phyloP scores from a whole-genome alignment of 2,113 vertebrate genomes.

The Odontophorus gujanensis region DNA sequence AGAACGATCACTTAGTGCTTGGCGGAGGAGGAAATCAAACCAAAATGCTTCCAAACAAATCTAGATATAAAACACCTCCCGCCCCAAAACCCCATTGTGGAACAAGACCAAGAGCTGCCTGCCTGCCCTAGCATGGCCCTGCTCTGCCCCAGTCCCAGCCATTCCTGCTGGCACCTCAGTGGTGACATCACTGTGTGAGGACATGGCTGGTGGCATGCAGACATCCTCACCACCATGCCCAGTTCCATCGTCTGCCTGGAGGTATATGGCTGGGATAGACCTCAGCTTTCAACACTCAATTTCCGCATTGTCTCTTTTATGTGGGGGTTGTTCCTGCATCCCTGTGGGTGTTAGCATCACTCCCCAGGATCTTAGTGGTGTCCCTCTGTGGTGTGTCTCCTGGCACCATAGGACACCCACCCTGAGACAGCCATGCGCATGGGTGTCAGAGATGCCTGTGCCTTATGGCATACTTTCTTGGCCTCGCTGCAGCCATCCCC shows the following conservation, averaged over 20 bases:
- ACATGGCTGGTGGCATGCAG: fast-evolving
- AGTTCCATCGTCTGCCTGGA: neutral
- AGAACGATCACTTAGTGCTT: conserved; percentile 65
- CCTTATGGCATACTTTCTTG: fast-evolving
- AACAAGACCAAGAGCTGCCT: conserved; percentile 49
- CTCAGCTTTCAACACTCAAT: fast-evolving
- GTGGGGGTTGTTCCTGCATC: fast-evolving
- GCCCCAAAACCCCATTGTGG: conserved; percentile 22
- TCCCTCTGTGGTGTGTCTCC: fast-evolving
- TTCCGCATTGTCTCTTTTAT: neutral
- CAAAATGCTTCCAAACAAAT: conserved; percentile 54
- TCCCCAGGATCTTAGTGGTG: neutral
- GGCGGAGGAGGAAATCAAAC: conserved; percentile 67
- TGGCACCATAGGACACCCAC: fast-evolving
- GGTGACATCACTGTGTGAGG: neutral
- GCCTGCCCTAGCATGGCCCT: neutral
- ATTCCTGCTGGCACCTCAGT: neutral
- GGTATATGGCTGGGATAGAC: neutral
- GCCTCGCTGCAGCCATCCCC: neutral
- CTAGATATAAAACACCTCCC: conserved; percentile 56
- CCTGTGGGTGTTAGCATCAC: fast-evolving
- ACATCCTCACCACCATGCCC: fast-evolving
- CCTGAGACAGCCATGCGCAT: fast-evolving
- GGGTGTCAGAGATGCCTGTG: fast-evolving
- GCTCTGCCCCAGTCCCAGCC: neutral